Base-by-base conservation (phyloP, 2,797 vertebrate genomes). In the Macrochelys suwanniensis region DNA sequence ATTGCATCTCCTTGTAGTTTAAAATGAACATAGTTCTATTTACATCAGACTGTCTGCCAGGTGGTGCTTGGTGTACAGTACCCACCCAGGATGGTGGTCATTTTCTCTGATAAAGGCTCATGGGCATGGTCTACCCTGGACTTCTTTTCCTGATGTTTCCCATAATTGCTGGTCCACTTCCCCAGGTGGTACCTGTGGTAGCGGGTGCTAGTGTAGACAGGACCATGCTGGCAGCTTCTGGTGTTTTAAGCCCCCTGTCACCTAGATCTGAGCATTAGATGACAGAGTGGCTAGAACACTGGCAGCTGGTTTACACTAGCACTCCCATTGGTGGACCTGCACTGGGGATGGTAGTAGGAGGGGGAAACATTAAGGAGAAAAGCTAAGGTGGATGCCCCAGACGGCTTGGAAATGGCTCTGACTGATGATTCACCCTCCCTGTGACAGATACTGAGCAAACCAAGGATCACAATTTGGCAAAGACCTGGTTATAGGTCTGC, bases 1-100 rank as follows among this genome's bases (percentile, higher is more conserved):
- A 33, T 31, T 8, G 13, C 78, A 5, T 87, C 87, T 91, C 91
- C 92, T 93, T 89, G 80, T 54, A 49, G 74, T 84, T 88, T 91
- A 57, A 94, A 76, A 94, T 10, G 33, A 25, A 26, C 49, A 78
- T n/a, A 3, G 12, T 25, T 28, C 33, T 78, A 42, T 28, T 82
- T 77, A 53, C 1, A 45, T 6, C 78, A 54, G 71, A 56, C 42
- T 37, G 17, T 78, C 0, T 0, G 54, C 42, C 10, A 54, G 78
- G 54, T 0, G 0, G 42, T 85, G 11, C 57, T 68, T 51, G 85
- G 68, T 21, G 13, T 23, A 47, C 50, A 45, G 71, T 76, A 47
- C 6, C 11, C 25, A 6, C 5, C 25, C 42, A 37, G 21, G 21
- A 45, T 47, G 71, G 11, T 26, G 71, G 6, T 26, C 37, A 42